Conservation (phyloP, 1,140 invertebrate species). For the Drosophila repleta region DNA sequence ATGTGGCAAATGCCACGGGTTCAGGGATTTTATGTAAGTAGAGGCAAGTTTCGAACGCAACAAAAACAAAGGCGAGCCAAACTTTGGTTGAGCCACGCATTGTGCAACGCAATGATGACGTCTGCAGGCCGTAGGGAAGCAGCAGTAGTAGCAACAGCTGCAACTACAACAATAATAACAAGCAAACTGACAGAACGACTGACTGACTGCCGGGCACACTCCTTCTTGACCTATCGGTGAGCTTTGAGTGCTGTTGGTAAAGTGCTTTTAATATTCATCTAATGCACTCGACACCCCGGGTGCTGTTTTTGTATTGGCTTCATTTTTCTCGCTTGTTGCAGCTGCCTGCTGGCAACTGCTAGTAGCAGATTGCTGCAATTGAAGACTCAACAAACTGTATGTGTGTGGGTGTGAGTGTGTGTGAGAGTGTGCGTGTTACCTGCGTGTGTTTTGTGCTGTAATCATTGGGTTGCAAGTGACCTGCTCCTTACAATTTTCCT, state of each 20-base stretch:
- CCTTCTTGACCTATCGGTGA: background rate
- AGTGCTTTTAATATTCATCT: slow-evolving; percentile 80
- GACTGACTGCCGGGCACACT: background rate
- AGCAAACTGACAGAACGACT: background rate
- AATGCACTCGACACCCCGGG: slow-evolving; percentile 67
- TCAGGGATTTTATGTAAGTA: background rate
- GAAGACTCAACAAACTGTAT: slow-evolving; percentile 25
- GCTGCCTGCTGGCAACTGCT: slow-evolving; percentile 32
- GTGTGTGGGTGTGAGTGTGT: slow-evolving; percentile 11
- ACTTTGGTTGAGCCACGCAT: slow-evolving; percentile 41
- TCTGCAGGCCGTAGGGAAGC: slow-evolving; percentile 33
- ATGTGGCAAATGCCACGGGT: slow-evolving; percentile 21
- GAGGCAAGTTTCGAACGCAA: background rate
- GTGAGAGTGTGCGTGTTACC: slow-evolving; percentile 41
- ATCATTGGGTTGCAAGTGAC: slow-evolving; percentile 52
- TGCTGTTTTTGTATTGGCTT: slow-evolving; percentile 45
- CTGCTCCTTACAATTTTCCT: slow-evolving; percentile 8
- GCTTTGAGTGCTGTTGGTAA: slow-evolving; percentile 48
- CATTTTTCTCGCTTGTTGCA: slow-evolving; percentile 54
- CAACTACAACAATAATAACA: background rate
- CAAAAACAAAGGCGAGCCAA: slow-evolving; percentile 13
- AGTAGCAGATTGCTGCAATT: slow-evolving; percentile 49
- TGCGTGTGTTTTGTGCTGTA: slow-evolving; percentile 39
- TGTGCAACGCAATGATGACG: slow-evolving; percentile 56
- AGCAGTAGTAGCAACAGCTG: slow-evolving; percentile 3